These are phyloP conservation scores for Oreochromis spilurus DNA, from an alignment of 2,113 vertebrate species.

Conservation along the genomic window DNA sequence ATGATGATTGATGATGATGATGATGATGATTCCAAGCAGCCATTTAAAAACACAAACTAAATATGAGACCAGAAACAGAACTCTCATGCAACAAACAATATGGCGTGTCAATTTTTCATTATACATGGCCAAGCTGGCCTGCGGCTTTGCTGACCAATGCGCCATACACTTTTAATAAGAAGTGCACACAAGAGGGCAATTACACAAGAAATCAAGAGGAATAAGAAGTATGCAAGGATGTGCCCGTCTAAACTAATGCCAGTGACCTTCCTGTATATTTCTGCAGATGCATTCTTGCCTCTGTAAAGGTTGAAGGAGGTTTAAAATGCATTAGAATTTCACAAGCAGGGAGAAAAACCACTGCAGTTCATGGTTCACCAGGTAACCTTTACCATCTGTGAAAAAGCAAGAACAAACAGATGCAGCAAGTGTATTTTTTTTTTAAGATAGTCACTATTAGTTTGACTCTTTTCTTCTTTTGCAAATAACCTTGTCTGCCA, in stretches of 20 bases:
- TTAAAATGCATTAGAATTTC: constrained; percentile 38
- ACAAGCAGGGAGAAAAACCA: neutral
- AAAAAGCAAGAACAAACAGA: constrained; percentile 1
- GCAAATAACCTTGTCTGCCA: neutral
- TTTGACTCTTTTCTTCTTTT: neutral
- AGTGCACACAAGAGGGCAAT: constrained; percentile 5
- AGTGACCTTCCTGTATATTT: constrained; percentile 23
- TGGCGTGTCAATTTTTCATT: neutral
- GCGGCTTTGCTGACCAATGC: neutral
- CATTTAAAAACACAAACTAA: neutral
- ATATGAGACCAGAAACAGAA: neutral
- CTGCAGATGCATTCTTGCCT: neutral
- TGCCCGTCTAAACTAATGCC: neutral
- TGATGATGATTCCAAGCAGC: neutral
- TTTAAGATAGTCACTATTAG: neutral
- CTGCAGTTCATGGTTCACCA: constrained; percentile 1
- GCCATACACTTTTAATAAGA: neutral
- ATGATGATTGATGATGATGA: neutral
- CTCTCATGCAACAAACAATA: neutral
- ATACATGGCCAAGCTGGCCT: neutral
- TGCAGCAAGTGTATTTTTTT: neutral
- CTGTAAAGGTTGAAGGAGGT: constrained; percentile 25
- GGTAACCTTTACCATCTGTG: constrained; percentile 23
- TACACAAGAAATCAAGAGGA: neutral
- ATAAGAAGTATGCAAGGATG: neutral